Evolutionary conservation across 2,797 vertebrate genomes (phyloP).

Genomic region (Furcifer pardalis): DNA sequence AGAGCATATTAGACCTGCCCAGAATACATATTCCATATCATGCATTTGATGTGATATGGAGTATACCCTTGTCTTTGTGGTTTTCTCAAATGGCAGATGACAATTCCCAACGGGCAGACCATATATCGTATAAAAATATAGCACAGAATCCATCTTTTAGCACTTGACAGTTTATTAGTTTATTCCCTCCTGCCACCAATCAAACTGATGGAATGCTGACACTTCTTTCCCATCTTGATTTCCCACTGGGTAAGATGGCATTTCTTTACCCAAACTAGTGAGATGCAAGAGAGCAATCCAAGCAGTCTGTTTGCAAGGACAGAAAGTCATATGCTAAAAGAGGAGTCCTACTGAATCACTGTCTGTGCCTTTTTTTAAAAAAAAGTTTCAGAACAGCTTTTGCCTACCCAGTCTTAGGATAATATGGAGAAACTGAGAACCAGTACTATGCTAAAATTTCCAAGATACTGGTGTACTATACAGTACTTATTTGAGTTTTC

Average conservation of each 20-base stretch:
- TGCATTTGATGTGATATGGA: background rate
- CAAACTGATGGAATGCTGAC: background rate
- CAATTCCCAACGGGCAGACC: background rate
- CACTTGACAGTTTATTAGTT: background rate
- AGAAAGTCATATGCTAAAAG: background rate
- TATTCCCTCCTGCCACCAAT: background rate
- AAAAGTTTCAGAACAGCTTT: background rate
- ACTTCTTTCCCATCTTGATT: background rate
- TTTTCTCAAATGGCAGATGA: background rate
- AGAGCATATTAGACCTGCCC: background rate
- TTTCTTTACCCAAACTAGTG: background rate
- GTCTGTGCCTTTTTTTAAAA: background rate
- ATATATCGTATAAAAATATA: background rate
- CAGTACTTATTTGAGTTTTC: background rate
- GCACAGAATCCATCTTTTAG: background rate
- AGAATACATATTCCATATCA: background rate
- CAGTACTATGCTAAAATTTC: background rate
- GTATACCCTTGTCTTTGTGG: background rate
- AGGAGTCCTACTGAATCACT: background rate
- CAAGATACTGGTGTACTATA: background rate
- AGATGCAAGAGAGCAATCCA: background rate
- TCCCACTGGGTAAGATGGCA: background rate
- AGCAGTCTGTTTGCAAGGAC: too few relatives aligned
- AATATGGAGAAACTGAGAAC: background rate
- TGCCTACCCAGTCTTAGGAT: background rate